These are phyloP conservation scores for Cinclus mexicanus DNA, from an alignment of 2,113 vertebrate genomes.

Conservation along the genomic window DNA sequence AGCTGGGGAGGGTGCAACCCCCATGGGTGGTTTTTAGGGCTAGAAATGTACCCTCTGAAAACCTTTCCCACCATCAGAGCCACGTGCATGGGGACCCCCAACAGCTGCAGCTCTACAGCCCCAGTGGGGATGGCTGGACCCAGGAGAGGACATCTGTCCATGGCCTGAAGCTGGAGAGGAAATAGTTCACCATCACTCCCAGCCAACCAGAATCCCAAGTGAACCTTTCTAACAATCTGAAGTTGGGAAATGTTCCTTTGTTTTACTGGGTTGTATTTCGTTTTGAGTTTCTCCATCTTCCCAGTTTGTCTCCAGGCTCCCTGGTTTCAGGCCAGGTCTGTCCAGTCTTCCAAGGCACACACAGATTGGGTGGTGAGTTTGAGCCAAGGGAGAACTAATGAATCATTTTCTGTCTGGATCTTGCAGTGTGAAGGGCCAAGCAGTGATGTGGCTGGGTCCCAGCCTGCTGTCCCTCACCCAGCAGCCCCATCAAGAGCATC, in stretches of 20 bases:
- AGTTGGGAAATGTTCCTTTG: background rate
- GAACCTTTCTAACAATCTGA: background rate
- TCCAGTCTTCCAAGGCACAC: background rate
- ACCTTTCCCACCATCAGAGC: background rate
- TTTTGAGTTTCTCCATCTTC: background rate
- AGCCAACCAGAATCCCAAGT: background rate
- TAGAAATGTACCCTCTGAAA: background rate
- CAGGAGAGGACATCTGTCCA: background rate
- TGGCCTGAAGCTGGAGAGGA: background rate
- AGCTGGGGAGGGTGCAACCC: background rate
- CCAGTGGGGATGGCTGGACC: background rate
- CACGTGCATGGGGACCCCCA: background rate
- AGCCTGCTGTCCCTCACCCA: background rate
- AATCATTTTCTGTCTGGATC: background rate
- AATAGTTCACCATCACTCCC: background rate
- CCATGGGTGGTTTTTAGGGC: accelerated
- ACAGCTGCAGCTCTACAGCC: background rate
- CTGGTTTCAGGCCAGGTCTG: background rate
- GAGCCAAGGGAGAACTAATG: background rate
- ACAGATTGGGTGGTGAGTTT: accelerated
- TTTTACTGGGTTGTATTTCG: background rate
- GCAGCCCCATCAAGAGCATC: background rate
- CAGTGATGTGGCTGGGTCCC: background rate
- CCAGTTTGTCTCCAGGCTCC: background rate
- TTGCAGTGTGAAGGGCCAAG: background rate